Conservation (phyloP, 2,113 vertebrate genomes). For the Lepisosteus osseus region DNA sequence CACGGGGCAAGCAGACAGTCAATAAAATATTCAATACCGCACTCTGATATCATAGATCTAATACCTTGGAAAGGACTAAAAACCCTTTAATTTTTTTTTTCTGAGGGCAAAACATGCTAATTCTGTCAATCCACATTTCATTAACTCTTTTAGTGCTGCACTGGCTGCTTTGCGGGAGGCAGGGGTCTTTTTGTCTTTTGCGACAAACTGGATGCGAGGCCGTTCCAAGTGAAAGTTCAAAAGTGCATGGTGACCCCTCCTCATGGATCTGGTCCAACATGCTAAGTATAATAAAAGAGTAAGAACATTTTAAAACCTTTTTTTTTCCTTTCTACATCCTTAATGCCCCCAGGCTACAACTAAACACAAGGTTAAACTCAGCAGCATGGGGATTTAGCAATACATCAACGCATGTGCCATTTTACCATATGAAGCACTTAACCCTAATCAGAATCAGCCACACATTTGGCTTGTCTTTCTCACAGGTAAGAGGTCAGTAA, state of each 20-base stretch:
- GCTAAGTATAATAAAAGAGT: conserved; percentile 23
- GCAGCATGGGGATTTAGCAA: conserved; percentile 31
- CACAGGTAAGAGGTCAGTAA: background rate
- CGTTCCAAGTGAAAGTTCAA: conserved; percentile 50
- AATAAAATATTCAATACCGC: conserved; percentile 89
- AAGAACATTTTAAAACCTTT: conserved; percentile 14
- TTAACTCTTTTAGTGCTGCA: conserved; percentile 22
- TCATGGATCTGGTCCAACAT: conserved; percentile 17
- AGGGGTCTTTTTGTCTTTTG: conserved; percentile 35
- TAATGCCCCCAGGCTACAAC: conserved; percentile 26
- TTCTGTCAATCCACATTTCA: conserved; percentile 36
- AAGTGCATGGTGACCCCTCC: conserved; percentile 54
- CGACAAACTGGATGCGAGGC: conserved; percentile 19
- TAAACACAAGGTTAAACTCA: conserved; percentile 49
- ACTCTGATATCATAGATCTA: conserved; percentile 80
- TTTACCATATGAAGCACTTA: conserved; percentile 43
- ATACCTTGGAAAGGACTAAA: conserved; percentile 60
- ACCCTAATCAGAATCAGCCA: conserved; percentile 58
- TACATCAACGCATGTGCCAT: conserved; percentile 44
- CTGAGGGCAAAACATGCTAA: conserved; percentile 29
- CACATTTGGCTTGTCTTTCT: conserved; percentile 37
- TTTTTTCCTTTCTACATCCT: conserved; percentile 34
- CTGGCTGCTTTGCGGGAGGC: conserved; percentile 32
- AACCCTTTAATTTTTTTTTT: conserved; percentile 5
- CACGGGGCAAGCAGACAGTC: conserved; percentile 78